Conservation (phyloP, 2,888 invertebrate genomes). For the Cerastis leucographa region DNA sequence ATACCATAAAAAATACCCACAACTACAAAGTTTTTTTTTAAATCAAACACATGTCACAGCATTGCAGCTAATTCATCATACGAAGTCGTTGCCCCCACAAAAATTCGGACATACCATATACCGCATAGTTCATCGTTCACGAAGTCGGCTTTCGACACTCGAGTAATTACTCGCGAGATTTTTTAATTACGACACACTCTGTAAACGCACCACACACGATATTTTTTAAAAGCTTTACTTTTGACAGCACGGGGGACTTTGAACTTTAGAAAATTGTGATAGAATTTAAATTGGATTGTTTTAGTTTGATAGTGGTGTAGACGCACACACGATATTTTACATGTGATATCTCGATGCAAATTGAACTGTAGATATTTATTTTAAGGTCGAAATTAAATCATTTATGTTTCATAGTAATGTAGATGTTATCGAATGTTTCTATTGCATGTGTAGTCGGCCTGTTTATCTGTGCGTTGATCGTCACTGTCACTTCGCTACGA, state of each 20-base stretch:
- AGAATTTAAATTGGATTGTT: slow-evolving; percentile 35
- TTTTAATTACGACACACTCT: slow-evolving; percentile 78
- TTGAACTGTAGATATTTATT: accelerated
- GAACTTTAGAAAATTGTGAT: neutral
- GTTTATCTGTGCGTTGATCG: slow-evolving; percentile 73
- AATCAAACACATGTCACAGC: slow-evolving; percentile 42
- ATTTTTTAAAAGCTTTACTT: slow-evolving; percentile 60
- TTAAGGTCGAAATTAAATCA: slow-evolving; percentile 42
- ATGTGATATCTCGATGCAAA: neutral
- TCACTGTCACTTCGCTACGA: slow-evolving; percentile 69
- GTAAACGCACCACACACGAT: slow-evolving; percentile 70
- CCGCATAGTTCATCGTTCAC: slow-evolving; percentile 70
- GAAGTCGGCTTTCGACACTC: slow-evolving; percentile 70
- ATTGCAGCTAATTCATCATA: slow-evolving; percentile 55
- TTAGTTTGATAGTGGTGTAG: slow-evolving; percentile 4
- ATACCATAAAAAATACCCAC: slow-evolving; percentile 4
- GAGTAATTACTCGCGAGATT: slow-evolving; percentile 68
- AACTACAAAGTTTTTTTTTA: neutral
- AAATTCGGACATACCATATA: slow-evolving; percentile 73
- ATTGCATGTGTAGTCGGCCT: slow-evolving; percentile 70
- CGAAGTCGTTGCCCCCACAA: slow-evolving; percentile 71
- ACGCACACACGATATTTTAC: slow-evolving; percentile 63
- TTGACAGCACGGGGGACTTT: neutral
- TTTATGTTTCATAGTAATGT: slow-evolving; percentile 50
- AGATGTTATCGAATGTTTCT: slow-evolving; percentile 74